Evolutionary conservation across 2,797 vertebrate genomes (phyloP).

Genomic region (Kryptolebias ocellatus): DNA sequence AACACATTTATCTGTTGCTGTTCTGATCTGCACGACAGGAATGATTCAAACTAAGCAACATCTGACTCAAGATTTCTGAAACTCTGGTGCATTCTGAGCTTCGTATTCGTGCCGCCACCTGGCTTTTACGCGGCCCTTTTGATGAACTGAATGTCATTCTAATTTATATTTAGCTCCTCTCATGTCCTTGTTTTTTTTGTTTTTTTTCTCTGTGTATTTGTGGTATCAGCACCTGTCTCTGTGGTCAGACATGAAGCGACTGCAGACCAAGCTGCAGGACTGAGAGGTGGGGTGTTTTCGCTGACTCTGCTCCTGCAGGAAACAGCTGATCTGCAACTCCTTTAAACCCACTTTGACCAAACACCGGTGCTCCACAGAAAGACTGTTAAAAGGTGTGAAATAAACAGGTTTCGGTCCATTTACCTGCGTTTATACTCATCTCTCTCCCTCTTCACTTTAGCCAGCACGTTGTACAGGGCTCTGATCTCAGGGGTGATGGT

Average conservation of each 20-base stretch:
- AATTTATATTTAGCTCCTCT: slow-evolving; percentile 61
- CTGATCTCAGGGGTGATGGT: slow-evolving; percentile 97
- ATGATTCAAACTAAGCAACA: too few species aligned
- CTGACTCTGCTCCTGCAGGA: slow-evolving; percentile 61
- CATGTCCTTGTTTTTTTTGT: slow-evolving; percentile 12
- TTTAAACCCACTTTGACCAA: background rate
- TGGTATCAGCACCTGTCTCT: slow-evolving; percentile 66
- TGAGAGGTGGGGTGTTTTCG: slow-evolving; percentile 34
- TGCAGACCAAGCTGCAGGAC: slow-evolving; percentile 53
- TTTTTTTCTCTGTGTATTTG: slow-evolving; percentile 42
- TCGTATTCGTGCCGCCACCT: slow-evolving; percentile 9
- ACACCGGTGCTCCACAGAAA: background rate
- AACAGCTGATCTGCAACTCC: slow-evolving; percentile 64
- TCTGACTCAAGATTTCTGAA: background rate
- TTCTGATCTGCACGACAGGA: too few species aligned
- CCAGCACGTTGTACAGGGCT: slow-evolving; percentile 96
- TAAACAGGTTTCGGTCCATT: slow-evolving; percentile 51
- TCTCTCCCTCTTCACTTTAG: slow-evolving; percentile 95
- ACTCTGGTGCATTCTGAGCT: background rate
- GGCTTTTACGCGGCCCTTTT: background rate
- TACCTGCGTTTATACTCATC: slow-evolving; percentile 98
- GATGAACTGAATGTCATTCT: slow-evolving; percentile 50
- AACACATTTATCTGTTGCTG: too few species aligned
- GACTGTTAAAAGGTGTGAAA: background rate
- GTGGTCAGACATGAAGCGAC: slow-evolving; percentile 38